Base-by-base conservation (phyloP, 2,113 vertebrate species). In the Atractosteus spatula region DNA sequence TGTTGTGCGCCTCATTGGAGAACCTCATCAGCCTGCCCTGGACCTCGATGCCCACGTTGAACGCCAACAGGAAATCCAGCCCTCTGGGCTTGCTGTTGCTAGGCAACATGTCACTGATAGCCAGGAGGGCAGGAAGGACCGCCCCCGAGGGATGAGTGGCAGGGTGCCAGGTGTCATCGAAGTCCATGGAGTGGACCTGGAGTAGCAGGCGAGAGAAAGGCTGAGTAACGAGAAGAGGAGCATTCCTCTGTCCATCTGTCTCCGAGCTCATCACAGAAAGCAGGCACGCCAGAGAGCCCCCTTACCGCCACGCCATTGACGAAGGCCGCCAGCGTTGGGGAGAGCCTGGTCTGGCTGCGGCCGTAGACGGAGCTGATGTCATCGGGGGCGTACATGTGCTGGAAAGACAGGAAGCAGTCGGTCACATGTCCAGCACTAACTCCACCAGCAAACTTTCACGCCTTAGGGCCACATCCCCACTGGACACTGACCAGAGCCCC, bases 141-240 rank as follows among this genome's bases (percentile, higher is more conserved):
- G 93, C 94, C 4, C 95, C 95, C 0, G 94, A 95, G 0, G 94
- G 95, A 43, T 96, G 95, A 16, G 95, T 96, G 74, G 95, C 94
- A 41, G 95, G 94, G 75, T 96, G 93, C 94, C 94, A 95, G 3
- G 94, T 95, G 69, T 96, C 95, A 11, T 96, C 95, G 51, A 96
- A 96, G 80, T 96, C 95, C 95, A 96, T 95, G 47, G 95, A 94
- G 79, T 96, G 94, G 72, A 89, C 89, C 94, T 95, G 83, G 16
- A 64, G 44, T 17, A 79, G 77, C 0, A 17, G 69, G 59, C 29
- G 0, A 1, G 43, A 61, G 66, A 57, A 12, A 66, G 5, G 0
- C 0, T 0, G 16, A 4, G 55, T 43, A 66, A 61, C 1, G 55
- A 8, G 14, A 41, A 41, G 8, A 43, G 11, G 41, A 63, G 43